These are phyloP conservation scores for Eriocheir sinensis DNA, from an alignment of 1,140 invertebrate genomes.

Conservation along the genomic window DNA sequence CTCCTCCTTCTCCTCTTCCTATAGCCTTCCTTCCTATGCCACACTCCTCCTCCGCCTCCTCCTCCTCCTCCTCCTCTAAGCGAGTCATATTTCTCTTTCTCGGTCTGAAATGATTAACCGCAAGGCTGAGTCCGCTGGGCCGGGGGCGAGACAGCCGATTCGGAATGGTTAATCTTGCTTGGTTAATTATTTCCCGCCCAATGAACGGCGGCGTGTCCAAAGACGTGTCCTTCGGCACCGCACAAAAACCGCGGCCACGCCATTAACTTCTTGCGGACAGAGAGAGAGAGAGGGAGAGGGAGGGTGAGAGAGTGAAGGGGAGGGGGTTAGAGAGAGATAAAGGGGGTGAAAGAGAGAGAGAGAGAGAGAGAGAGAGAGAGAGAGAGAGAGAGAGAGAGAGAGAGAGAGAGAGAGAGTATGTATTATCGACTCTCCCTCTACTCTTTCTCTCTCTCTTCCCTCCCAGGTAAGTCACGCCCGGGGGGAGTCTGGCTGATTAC, in stretches of 20 bases:
- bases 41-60: neutral
- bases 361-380: conserved; percentile 39
- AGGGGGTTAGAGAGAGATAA: too few species aligned
- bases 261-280: neutral
- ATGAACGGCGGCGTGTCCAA: conserved; percentile 8
- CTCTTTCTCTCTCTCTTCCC: neutral
- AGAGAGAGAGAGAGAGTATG: conserved; percentile 15
- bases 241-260: neutral
- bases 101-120: neutral
- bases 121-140: neutral
- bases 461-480: neutral
- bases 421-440: neutral
- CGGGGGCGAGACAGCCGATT: neutral
- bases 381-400: neutral
- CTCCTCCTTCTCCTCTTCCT: too few species aligned
- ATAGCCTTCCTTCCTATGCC: too few species aligned
- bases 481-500: neutral
- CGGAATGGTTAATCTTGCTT: conserved; percentile 24
- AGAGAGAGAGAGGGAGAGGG: neutral
- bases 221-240: neutral
- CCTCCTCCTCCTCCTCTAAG: neutral
- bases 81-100: neutral
- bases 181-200: neutral
- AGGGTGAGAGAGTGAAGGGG: neutral
- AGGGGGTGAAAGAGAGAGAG: neutral